phyloP scores from a whole-genome alignment of 1,140 invertebrate species.

The Hermatobates lingyangjiaoensis region DNA sequence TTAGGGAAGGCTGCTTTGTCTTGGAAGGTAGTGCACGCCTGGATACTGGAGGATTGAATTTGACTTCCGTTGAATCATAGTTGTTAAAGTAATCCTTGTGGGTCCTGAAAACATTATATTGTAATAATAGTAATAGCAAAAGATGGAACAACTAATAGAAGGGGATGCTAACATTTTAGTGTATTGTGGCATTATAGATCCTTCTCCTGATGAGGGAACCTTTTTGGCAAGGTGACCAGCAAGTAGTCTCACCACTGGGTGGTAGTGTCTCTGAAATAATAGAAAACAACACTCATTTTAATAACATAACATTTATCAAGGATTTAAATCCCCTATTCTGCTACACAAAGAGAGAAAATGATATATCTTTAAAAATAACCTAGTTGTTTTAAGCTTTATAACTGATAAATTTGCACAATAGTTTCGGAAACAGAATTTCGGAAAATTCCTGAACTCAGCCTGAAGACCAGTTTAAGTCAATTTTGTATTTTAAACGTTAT shows the following conservation, averaged over 20 bases:
- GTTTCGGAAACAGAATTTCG: neutral
- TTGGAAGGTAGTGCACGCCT: neutral
- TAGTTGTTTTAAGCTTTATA: neutral
- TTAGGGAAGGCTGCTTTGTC: neutral
- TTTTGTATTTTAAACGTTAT: too few relatives aligned
- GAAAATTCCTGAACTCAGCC: neutral
- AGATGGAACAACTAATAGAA: neutral
- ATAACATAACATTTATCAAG: constrained; percentile 6
- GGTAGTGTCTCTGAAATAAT: constrained; percentile 43
- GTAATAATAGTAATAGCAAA: neutral
- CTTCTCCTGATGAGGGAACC: constrained; percentile 33
- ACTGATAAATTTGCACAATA: neutral
- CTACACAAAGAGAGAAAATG: too few relatives aligned
- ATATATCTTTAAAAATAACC: too few relatives aligned
- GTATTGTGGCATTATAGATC: constrained; percentile 34
- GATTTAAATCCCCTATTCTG: too few relatives aligned
- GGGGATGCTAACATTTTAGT: constrained; percentile 34
- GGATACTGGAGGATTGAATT: constrained; percentile 41
- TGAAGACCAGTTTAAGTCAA: neutral
- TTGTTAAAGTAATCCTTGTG: constrained; percentile 32
- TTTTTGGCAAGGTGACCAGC: constrained; percentile 36
- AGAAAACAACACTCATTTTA: constrained; percentile 11
- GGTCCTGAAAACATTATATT: constrained; percentile 22
- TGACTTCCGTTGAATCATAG: constrained; percentile 40
- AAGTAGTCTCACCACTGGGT: constrained; percentile 41